phyloP scores from a whole-genome alignment of 2,797 vertebrate genomes.

The Myotis vivesi region DNA sequence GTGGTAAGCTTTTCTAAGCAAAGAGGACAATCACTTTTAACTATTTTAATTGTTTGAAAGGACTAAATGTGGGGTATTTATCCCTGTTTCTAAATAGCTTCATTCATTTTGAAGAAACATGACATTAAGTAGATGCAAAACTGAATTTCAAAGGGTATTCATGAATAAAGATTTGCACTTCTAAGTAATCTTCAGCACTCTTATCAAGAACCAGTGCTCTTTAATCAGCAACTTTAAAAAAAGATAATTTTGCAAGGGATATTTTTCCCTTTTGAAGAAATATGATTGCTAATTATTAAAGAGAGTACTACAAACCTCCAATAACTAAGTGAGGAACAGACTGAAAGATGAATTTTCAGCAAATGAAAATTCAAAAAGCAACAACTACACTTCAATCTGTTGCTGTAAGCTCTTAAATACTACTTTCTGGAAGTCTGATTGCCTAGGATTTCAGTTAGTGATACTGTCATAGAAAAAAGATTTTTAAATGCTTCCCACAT shows the following conservation, averaged over 20 bases:
- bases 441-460: slow-evolving; percentile 47
- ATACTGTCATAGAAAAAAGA: not conserved
- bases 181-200: slow-evolving; percentile 76
- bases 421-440: slow-evolving; percentile 41
- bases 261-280: slow-evolving; percentile 71
- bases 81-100: slow-evolving; percentile 65
- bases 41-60: slow-evolving; percentile 58
- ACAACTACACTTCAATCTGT: slow-evolving; percentile 36
- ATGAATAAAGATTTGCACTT: slow-evolving; percentile 83
- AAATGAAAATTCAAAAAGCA: slow-evolving; percentile 59
- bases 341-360: slow-evolving; percentile 12
- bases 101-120: slow-evolving; percentile 63
- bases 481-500: not conserved
- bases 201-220: slow-evolving; percentile 74
- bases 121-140: slow-evolving; percentile 64
- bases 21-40: slow-evolving; percentile 45
- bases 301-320: slow-evolving; percentile 27
- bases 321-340: not conserved
- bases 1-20: slow-evolving; percentile 20
- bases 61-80: slow-evolving; percentile 33
- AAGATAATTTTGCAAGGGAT: slow-evolving; percentile 69
- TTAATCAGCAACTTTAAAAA: slow-evolving; percentile 76
- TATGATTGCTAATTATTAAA: slow-evolving; percentile 71
- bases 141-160: slow-evolving; percentile 72
- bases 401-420: not conserved